phyloP scores from a whole-genome alignment of 2,797 vertebrate genomes.

The Crocidura indochinensis region DNA sequence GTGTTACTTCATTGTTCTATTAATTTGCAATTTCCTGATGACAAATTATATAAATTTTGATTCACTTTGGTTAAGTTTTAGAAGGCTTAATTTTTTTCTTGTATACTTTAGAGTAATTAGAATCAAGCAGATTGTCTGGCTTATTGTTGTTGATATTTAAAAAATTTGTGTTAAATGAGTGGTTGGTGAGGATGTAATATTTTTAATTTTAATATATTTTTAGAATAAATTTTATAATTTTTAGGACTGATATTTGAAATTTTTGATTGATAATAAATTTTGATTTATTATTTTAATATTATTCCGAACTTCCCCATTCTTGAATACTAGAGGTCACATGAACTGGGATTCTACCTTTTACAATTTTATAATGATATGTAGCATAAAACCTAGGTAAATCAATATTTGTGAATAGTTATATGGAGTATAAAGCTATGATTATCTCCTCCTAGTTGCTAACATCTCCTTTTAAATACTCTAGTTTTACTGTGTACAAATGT shows the following conservation, averaged over 20 bases:
- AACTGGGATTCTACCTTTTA: not conserved
- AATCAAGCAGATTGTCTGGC: not conserved
- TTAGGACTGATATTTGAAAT: not conserved
- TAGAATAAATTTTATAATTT: not conserved
- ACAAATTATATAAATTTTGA: too few relatives aligned
- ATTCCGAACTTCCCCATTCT: not conserved
- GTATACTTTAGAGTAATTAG: not conserved
- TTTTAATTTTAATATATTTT: constrained; percentile 7
- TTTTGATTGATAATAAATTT: too few relatives aligned
- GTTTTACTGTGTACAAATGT: not conserved
- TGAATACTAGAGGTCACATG: not conserved
- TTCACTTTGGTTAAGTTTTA: too few relatives aligned
- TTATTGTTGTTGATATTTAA: not conserved
- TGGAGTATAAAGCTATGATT: not conserved
- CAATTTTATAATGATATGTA: not conserved
- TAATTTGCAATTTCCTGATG: too few relatives aligned
- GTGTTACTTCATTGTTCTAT: too few relatives aligned
- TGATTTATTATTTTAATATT: constrained; percentile 3
- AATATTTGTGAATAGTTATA: not conserved
- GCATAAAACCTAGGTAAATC: not conserved
- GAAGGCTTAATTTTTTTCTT: not conserved
- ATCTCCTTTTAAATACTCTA: not conserved
- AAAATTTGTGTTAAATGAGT: not conserved
- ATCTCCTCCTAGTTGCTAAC: not conserved
- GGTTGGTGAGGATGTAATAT: not conserved